A percentile compares a stretch with the other conserved stretches of the same genome.
Conservation (phyloP, 2,113 vertebrate genomes). For the Balaeniceps rex region DNA sequence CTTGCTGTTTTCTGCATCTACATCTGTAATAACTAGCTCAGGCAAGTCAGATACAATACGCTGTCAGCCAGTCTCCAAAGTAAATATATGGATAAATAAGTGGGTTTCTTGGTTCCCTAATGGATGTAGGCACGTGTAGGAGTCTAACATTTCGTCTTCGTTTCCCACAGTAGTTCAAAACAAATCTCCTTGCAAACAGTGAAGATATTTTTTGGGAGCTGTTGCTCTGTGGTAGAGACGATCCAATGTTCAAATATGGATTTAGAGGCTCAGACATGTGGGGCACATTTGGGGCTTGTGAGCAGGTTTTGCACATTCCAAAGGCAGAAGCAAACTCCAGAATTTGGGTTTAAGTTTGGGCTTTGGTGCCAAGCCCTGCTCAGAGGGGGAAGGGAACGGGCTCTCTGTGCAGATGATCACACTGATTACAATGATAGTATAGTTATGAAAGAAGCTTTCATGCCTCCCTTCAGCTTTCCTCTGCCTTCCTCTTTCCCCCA, state of each 20-base stretch:
- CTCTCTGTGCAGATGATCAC: background rate
- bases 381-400: background rate
- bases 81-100: background rate
- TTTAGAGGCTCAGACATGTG: background rate
- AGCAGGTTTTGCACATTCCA: background rate
- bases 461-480: background rate
- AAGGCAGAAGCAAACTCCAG: background rate
- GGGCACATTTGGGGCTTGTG: background rate
- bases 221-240: background rate
- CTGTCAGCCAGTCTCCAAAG: background rate
- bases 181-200: background rate
- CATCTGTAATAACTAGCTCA: background rate
- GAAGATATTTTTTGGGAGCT: background rate
- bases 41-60: background rate
- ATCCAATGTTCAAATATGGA: background rate
- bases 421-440: background rate
- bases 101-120: background rate
- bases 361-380: background rate
- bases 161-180: background rate
- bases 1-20: background rate
- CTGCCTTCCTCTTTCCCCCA: background rate
- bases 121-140: background rate
- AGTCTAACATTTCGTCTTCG: background rate
- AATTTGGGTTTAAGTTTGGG: background rate
- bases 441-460: background rate